phyloP scores from a whole-genome alignment of 2,797 vertebrate species.

The Lepidocolaptes lacrymiger region DNA sequence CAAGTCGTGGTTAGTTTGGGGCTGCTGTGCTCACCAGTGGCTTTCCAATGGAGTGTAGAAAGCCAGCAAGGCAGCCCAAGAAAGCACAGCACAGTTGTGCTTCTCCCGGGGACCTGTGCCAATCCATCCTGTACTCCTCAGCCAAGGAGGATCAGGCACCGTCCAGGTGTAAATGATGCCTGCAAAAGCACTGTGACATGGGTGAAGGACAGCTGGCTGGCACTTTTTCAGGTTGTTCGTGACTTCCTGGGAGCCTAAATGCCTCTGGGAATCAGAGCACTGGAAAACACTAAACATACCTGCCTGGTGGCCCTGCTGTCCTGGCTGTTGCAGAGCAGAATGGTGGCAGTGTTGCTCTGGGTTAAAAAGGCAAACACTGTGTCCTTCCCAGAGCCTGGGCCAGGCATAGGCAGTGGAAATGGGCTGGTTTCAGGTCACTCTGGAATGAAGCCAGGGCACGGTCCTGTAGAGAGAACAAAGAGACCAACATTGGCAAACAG shows the following conservation, averaged over 20 bases:
- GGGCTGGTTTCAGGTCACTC: not conserved
- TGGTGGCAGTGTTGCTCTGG: rapidly evolving
- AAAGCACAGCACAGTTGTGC: not conserved
- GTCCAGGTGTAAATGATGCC: not conserved
- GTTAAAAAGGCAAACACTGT: not conserved
- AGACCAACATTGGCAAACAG: not conserved
- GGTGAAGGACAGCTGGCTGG: not conserved
- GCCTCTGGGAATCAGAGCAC: not conserved
- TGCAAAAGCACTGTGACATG: not conserved
- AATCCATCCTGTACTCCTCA: rapidly evolving
- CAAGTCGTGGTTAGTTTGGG: not conserved
- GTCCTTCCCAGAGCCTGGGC: not conserved
- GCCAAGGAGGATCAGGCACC: rapidly evolving
- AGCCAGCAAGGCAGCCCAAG: not conserved
- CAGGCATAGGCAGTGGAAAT: not conserved
- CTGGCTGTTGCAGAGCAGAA: not conserved
- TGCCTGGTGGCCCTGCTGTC: not conserved
- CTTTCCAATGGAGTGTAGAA: not conserved
- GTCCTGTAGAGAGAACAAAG: not conserved
- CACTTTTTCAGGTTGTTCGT: not conserved
- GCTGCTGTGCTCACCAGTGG: not conserved
- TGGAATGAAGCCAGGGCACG: rapidly evolving
- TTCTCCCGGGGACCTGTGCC: not conserved
- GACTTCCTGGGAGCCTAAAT: not conserved
- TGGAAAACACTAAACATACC: not conserved